Evolutionary conservation across 2,113 vertebrate species (phyloP), one percentile per base, ranked within the genome.

Genomic region (Aldabrachelys gigantea): DNA sequence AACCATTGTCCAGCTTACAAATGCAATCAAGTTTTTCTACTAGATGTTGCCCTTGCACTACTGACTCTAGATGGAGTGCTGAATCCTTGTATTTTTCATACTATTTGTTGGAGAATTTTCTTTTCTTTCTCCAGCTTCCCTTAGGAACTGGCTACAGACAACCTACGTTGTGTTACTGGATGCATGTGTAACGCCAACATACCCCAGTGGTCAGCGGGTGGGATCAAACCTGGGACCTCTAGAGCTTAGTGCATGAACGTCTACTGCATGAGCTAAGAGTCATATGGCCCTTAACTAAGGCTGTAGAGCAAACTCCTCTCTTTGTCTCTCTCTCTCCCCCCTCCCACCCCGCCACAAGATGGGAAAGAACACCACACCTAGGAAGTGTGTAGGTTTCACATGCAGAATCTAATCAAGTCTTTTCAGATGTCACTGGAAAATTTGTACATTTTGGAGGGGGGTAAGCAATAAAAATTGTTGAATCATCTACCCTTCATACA

Each of bases 91-190:
- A 95, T 93, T 88, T 82, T 65, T 96, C 41, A 2, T 79, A 2
- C 88, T 92, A 89, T 91, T 92, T 17, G 4, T 95, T 72, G 17
- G 38, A 92, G n/a, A 1, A 0, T 54, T 93, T 94, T 89, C 38
- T 88, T 87, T 59, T 49, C 35, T 82, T 91, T 76, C 54, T 91
- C 59, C 54, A 88, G 78, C 95, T 97, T 94, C 89, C 31, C 89
- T 85, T 94, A 94, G 89, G 81, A 94, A 97, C 84, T 76, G 83
- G 21, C 16, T 94, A 52, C 76, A 93, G 90, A 75, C 62, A 91
- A 44, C n/a, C 69, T 35, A 57, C 57, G 41, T 78, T 12, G 22
- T 56, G 41, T 3, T 94, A 49, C 38, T 53, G 1, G 65, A 57
- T 52, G 84, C 50, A 57, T 8, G 52, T 53, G 52, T 53, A 53